phyloP scores from a whole-genome alignment of 2,888 invertebrate genomes.

The Tenthredo scrophulariae region DNA sequence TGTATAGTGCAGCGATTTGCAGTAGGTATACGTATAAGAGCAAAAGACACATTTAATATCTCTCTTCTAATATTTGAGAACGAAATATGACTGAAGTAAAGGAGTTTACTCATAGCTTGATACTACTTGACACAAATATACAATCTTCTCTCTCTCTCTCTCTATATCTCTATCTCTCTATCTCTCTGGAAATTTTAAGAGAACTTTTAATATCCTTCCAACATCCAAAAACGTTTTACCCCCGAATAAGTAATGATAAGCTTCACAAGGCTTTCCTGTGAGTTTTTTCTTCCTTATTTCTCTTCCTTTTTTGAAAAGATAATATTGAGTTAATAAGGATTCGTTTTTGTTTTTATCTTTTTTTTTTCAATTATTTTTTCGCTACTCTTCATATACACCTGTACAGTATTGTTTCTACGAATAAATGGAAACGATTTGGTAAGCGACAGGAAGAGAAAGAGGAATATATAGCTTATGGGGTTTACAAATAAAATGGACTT shows the following conservation, averaged over 20 bases:
- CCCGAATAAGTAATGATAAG: not conserved
- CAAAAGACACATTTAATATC: conserved; percentile 34
- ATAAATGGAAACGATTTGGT: not conserved
- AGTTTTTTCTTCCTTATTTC: not conserved
- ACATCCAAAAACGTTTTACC: not conserved
- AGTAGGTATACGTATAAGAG: not conserved
- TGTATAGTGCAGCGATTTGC: not conserved
- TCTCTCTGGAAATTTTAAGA: not conserved
- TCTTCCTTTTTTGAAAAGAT: not conserved
- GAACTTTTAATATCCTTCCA: not conserved
- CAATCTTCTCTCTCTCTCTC: not conserved
- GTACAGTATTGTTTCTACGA: not conserved
- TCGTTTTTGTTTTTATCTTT: not conserved
- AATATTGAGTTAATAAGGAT: not conserved
- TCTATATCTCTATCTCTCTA: too few species aligned
- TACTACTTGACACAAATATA: conserved; percentile 22
- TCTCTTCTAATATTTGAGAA: conserved; percentile 27
- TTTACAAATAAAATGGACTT: not conserved
- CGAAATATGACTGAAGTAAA: conserved; percentile 22
- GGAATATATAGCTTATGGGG: not conserved
- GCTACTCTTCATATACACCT: not conserved
- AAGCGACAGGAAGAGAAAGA: not conserved
- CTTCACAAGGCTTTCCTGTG: not conserved
- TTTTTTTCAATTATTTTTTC: not conserved
- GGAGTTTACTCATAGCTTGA: conserved; percentile 33